phyloP scores from a whole-genome alignment of 2,797 vertebrate species.

The Tarsius wallacei region DNA sequence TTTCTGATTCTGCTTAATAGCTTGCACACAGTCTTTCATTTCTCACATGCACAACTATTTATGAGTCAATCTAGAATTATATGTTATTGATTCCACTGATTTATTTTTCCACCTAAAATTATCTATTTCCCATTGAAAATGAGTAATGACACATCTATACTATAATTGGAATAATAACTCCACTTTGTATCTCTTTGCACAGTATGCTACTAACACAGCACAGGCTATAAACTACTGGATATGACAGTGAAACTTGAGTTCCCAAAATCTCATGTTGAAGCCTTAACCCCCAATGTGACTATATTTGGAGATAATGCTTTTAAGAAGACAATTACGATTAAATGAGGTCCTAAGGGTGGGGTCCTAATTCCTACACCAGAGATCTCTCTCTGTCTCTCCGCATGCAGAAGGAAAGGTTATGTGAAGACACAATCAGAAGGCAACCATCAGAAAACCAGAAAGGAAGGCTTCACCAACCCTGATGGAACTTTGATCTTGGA shows the following conservation, averaged over 20 bases:
- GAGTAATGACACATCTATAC: neutral
- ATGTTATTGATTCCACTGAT: neutral
- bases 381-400: fast-evolving
- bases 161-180: neutral
- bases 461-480: neutral
- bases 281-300: neutral
- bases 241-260: neutral
- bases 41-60: neutral
- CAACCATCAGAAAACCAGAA: neutral
- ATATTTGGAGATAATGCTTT: neutral
- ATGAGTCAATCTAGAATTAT: neutral
- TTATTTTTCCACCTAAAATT: neutral
- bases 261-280: neutral
- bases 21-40: neutral
- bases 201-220: neutral
- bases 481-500: neutral
- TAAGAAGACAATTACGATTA: neutral
- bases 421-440: neutral
- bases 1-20: neutral
- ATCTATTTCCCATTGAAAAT: neutral
- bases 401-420: too few relatives aligned
- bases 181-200: neutral
- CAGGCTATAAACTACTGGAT: neutral
- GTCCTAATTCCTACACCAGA: neutral
- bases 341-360: neutral